Evolutionary conservation across 2,888 invertebrate species (phyloP).

Genomic region (Orthosia cruda): DNA sequence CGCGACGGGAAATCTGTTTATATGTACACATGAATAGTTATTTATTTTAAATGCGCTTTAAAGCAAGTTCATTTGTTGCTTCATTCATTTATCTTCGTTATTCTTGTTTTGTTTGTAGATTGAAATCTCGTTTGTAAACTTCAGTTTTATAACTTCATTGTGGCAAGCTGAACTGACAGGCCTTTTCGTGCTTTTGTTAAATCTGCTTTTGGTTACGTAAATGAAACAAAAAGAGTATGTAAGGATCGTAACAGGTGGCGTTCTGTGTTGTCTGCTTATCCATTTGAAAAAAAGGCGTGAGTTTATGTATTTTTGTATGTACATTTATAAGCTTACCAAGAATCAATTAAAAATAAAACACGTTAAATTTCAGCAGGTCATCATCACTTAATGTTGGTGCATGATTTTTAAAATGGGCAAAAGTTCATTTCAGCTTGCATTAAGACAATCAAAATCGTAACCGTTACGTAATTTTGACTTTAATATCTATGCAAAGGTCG

Average conservation of each 20-base stretch:
- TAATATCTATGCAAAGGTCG: background rate
- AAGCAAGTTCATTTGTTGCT: conserved; percentile 19
- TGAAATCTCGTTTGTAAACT: background rate
- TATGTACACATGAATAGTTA: conserved; percentile 15
- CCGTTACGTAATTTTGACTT: no score
- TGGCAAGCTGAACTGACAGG: background rate
- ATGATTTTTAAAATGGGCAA: no score
- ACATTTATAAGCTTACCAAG: no score
- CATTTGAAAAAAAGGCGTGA: no score
- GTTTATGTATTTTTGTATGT: no score
- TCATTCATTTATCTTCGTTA: background rate
- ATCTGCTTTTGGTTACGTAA: background rate
- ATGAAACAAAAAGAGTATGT: no score
- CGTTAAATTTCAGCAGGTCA: no score
- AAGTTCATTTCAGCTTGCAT: background rate
- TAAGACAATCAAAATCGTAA: no score
- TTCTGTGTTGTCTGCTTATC: no score
- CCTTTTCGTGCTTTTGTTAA: background rate
- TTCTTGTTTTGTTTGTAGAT: background rate
- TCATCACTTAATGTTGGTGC: no score
- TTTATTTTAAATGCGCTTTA: conserved; percentile 24
- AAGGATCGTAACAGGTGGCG: no score
- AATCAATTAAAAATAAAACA: no score
- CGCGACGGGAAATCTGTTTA: conserved; percentile 1
- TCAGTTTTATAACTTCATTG: background rate